Conservation (phyloP, 1,140 invertebrate genomes). For the Drosophila aff. region DNA sequence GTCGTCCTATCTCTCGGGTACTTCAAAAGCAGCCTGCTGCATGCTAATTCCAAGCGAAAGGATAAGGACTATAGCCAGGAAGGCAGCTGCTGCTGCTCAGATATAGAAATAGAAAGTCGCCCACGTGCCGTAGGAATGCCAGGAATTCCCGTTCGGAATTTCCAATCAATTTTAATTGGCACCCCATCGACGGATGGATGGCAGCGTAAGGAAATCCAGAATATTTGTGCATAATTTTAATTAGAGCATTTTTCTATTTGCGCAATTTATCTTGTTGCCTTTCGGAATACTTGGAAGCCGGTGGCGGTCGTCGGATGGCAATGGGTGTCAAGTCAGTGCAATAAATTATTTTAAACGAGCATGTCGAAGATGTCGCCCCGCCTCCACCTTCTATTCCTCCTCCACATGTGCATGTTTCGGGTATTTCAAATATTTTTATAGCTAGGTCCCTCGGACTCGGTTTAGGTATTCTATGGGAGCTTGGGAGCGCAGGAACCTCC, state of each 20-base stretch:
- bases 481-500: background rate
- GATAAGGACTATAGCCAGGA: slow-evolving; percentile 9
- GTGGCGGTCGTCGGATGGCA: slow-evolving; percentile 50
- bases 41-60: slow-evolving; percentile 64
- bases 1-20: background rate
- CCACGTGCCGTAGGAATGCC: slow-evolving; percentile 74
- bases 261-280: slow-evolving; percentile 75
- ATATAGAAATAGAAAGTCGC: slow-evolving; percentile 28
- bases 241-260: slow-evolving; percentile 84
- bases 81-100: slow-evolving; percentile 9
- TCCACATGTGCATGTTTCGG: slow-evolving; percentile 35
- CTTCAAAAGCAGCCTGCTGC: slow-evolving; percentile 19
- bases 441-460: slow-evolving; percentile 34
- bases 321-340: slow-evolving; percentile 80
- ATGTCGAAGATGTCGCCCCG: slow-evolving; percentile 66
- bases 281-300: slow-evolving; percentile 48
- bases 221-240: slow-evolving; percentile 84
- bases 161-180: slow-evolving; percentile 85
- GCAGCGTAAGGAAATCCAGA: slow-evolving; percentile 63
- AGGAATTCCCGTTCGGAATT: slow-evolving; percentile 69
- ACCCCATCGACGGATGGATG: slow-evolving; percentile 78
- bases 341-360: slow-evolving; percentile 85
- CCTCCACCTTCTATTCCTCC: background rate
- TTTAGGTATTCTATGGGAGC: slow-evolving; percentile 51
- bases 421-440: slow-evolving; percentile 73